phyloP scores from a whole-genome alignment of 1,140 invertebrate species.

The Heterodera schachtii region DNA sequence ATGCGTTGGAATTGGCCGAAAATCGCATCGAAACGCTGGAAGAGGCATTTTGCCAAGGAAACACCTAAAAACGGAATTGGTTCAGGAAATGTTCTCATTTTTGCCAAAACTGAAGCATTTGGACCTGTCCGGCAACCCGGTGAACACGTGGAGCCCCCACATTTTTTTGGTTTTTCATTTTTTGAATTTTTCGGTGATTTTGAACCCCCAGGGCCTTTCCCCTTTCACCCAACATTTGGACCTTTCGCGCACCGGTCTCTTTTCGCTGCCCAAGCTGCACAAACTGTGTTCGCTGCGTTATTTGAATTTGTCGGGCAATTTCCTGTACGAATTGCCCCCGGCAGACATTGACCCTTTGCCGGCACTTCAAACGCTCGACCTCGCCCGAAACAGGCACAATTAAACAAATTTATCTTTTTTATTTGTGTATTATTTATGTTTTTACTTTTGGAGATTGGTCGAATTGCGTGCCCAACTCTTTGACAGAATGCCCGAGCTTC shows the following conservation, averaged over 20 bases:
- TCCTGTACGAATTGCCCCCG: slow-evolving; percentile 14
- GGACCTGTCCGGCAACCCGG: slow-evolving; percentile 47
- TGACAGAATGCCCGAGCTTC: slow-evolving; percentile 29
- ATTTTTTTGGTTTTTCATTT: slow-evolving; percentile 36
- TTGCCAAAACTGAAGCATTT: slow-evolving; percentile 39
- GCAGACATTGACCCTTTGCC: slow-evolving; percentile 9
- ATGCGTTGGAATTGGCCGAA: slow-evolving; percentile 33
- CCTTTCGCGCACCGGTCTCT: slow-evolving; percentile 48
- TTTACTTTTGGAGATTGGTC: background rate
- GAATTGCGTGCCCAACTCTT: slow-evolving; percentile 20
- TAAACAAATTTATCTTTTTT: background rate
- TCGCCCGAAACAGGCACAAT: slow-evolving; percentile 14
- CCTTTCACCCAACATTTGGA: slow-evolving; percentile 33
- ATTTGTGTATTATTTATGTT: background rate
- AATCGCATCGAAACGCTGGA: slow-evolving; percentile 51
- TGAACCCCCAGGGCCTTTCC: slow-evolving; percentile 41
- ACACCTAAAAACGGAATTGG: background rate
- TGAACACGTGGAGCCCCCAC: slow-evolving; percentile 50
- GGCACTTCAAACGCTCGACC: slow-evolving; percentile 12
- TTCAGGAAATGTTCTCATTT: slow-evolving; percentile 29
- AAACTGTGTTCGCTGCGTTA: background rate
- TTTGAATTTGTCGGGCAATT: slow-evolving; percentile 22
- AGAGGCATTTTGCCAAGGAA: slow-evolving; percentile 32
- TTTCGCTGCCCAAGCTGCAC: slow-evolving; percentile 46
- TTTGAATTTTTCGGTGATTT: slow-evolving; percentile 1